Evolutionary conservation across 2,797 vertebrate species (phyloP).

Genomic region (Carduelis carduelis): DNA sequence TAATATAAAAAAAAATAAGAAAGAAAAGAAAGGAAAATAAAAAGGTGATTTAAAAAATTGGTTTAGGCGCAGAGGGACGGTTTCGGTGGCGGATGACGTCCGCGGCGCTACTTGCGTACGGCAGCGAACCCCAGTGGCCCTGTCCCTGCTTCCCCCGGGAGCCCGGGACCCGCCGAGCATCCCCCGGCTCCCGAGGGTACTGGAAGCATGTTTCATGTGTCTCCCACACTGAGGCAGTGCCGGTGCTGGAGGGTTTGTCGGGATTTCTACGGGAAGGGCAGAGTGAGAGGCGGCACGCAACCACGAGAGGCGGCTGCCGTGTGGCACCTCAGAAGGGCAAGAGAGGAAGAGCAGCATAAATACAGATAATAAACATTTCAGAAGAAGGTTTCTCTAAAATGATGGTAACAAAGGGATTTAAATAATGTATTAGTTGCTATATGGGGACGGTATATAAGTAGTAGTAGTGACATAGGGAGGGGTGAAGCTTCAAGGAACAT

Average conservation of each 20-base stretch:
- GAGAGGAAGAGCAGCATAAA: neutral
- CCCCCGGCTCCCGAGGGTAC: neutral
- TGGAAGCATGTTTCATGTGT: fast-evolving
- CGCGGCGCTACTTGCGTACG: neutral
- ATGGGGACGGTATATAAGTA: neutral
- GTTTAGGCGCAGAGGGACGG: neutral
- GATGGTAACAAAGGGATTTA: neutral
- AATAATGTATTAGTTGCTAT: neutral
- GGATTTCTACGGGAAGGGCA: neutral
- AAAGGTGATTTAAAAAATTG: neutral
- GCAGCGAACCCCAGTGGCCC: neutral
- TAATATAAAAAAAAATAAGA: neutral
- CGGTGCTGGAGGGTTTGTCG: neutral
- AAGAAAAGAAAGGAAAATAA: neutral
- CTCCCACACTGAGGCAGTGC: neutral
- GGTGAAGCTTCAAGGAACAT: neutral
- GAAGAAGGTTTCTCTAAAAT: neutral
- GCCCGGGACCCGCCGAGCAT: neutral
- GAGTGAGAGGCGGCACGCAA: neutral
- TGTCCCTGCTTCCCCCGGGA: too few species aligned
- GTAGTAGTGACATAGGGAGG: neutral
- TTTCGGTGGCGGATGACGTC: neutral
- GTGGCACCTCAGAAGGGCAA: fast-evolving
- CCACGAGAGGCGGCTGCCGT: fast-evolving
- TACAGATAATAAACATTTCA: neutral